Percentiles rank a stretch among this genome's conserved stretches.
These are phyloP conservation scores for Agrotis clavis DNA, from an alignment of 2,888 invertebrate genomes.

Conservation along the genomic window DNA sequence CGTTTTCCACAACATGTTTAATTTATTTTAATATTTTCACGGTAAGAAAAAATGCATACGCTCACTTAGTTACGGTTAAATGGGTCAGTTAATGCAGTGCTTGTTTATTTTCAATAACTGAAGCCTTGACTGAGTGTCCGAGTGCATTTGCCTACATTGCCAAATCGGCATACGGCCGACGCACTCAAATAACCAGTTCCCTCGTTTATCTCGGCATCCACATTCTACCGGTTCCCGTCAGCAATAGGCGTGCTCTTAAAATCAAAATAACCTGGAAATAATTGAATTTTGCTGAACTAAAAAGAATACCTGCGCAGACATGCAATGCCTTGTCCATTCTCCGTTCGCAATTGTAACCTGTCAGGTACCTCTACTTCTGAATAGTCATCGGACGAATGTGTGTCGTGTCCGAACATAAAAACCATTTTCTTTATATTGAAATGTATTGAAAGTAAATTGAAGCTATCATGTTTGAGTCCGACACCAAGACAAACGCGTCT, in stretches of 20 bases:
- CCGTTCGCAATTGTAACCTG: slow-evolving; percentile 56
- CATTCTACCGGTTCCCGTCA: slow-evolving; percentile 77
- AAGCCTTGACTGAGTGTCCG: slow-evolving; percentile 64
- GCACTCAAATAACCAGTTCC: slow-evolving; percentile 80
- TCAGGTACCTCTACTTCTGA: slow-evolving; percentile 36
- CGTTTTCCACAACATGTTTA: slow-evolving; percentile 55
- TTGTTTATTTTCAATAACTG: slow-evolving; percentile 61
- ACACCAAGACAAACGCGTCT: slow-evolving; percentile 29
- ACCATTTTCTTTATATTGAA: slow-evolving; percentile 50
- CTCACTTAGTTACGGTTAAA: slow-evolving; percentile 60
- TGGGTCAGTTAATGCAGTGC: slow-evolving; percentile 54
- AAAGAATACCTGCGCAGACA: slow-evolving; percentile 40
- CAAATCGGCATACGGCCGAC: slow-evolving; percentile 74
- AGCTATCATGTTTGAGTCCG: slow-evolving; percentile 30
- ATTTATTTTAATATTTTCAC: slow-evolving; percentile 58
- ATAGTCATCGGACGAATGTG: slow-evolving; percentile 52
- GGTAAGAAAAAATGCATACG: slow-evolving; percentile 42
- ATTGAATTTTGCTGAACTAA: slow-evolving; percentile 59
- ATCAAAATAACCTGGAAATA: slow-evolving; percentile 74
- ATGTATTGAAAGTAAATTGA: slow-evolving; percentile 60
- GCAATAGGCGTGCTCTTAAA: slow-evolving; percentile 68
- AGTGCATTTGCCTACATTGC: slow-evolving; percentile 78
- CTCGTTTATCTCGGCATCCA: slow-evolving; percentile 75
- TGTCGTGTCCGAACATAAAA: slow-evolving; percentile 45
- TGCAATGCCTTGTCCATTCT: slow-evolving; percentile 47